These are phyloP conservation scores for Cabera pusaria DNA, from an alignment of 2,888 invertebrate species.

Conservation along the genomic window DNA sequence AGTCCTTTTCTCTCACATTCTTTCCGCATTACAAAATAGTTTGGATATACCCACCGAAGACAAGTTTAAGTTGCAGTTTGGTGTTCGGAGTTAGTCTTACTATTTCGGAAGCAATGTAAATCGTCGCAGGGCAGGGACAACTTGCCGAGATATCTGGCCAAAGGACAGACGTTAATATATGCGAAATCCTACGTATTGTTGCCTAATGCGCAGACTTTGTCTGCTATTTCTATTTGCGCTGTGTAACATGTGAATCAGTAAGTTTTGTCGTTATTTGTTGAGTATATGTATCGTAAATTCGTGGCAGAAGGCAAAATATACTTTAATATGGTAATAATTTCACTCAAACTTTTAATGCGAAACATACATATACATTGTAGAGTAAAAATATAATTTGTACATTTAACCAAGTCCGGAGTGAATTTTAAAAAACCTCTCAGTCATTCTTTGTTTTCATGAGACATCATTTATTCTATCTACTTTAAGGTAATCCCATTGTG, in stretches of 20 bases:
- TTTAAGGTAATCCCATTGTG: slow-evolving; percentile 63
- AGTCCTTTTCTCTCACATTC: slow-evolving; percentile 39
- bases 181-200: slow-evolving; percentile 77
- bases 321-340: not conserved
- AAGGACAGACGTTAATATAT: slow-evolving; percentile 82
- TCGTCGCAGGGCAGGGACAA: slow-evolving; percentile 60
- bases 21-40: slow-evolving; percentile 53
- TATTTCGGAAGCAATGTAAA: slow-evolving; percentile 80
- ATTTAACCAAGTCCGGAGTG: too few species aligned
- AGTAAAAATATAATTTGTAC: too few species aligned
- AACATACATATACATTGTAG: too few species aligned
- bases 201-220: slow-evolving; percentile 71
- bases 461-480: slow-evolving; percentile 19
- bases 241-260: slow-evolving; percentile 49
- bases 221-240: slow-evolving; percentile 66
- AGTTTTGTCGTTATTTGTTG: slow-evolving; percentile 26
- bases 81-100: slow-evolving; percentile 53
- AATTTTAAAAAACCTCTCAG: slow-evolving; percentile 2
- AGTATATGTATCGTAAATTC: too few species aligned
- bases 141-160: slow-evolving; percentile 75
- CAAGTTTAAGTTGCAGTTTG: slow-evolving; percentile 45
- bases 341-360: slow-evolving; percentile 1
- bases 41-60: slow-evolving; percentile 40
- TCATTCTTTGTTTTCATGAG: slow-evolving; percentile 18
- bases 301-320: too few species aligned